Conservation (phyloP, 2,888 invertebrate genomes). For the Watsonalla binaria region DNA sequence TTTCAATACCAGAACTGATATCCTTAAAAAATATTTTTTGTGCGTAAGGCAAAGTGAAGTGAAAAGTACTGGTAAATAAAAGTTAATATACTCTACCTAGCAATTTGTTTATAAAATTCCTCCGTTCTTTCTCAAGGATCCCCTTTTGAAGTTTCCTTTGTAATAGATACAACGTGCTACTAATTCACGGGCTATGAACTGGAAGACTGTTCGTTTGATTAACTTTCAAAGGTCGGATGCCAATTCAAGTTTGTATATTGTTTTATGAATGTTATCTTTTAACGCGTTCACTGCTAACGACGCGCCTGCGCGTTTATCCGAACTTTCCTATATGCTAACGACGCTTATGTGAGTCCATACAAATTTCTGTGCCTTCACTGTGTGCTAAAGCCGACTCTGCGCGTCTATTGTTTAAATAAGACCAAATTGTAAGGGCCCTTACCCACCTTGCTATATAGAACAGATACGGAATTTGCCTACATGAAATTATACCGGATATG, state of each 20-base stretch:
- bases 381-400: too few relatives aligned
- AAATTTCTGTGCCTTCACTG: too few relatives aligned
- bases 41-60: background rate
- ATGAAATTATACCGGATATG: too few relatives aligned
- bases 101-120: constrained; percentile 26
- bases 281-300: too few relatives aligned
- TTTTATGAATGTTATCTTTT: background rate
- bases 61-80: constrained; percentile 9
- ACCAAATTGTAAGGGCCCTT: too few relatives aligned
- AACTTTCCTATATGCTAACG: too few relatives aligned
- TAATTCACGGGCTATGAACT: constrained; percentile 41
- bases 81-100: constrained; percentile 27
- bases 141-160: constrained; percentile 45
- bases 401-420: too few relatives aligned
- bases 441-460: too few relatives aligned
- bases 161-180: constrained; percentile 43
- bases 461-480: too few relatives aligned
- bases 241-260: constrained; percentile 15
- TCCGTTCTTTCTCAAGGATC: constrained; percentile 10
- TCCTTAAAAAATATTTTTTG: background rate
- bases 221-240: constrained; percentile 31
- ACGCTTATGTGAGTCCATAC: too few relatives aligned
- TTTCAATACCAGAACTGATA: too few relatives aligned
- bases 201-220: constrained; percentile 52
- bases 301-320: too few relatives aligned